Evolutionary conservation across 2,888 invertebrate species (phyloP).

Genomic region (Yponomeuta sedellus): DNA sequence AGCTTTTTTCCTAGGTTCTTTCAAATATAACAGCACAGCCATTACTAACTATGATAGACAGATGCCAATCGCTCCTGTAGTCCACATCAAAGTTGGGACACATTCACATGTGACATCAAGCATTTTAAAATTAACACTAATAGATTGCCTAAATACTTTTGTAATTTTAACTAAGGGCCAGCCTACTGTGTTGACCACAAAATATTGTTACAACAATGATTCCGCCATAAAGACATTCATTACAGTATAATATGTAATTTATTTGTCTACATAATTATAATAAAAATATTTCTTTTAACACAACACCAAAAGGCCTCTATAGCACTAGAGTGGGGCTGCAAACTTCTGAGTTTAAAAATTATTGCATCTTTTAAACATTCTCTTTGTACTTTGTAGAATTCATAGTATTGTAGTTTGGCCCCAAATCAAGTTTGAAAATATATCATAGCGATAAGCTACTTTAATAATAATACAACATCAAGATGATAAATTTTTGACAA

Average conservation of each 20-base stretch:
- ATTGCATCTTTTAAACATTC: neutral
- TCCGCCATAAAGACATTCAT: slow-evolving; percentile 22
- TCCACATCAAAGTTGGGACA: slow-evolving; percentile 24
- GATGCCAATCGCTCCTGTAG: slow-evolving; percentile 36
- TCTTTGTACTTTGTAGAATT: slow-evolving; percentile 3
- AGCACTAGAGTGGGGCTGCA: slow-evolving; percentile 30
- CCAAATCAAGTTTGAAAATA: slow-evolving; percentile 11
- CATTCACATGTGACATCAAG: slow-evolving; percentile 25
- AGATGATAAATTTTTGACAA: slow-evolving; percentile 41
- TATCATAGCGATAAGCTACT: slow-evolving; percentile 27
- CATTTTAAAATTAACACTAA: slow-evolving; percentile 34
- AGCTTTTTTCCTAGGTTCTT: slow-evolving; percentile 5
- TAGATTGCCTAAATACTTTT: slow-evolving; percentile 48
- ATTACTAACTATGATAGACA: slow-evolving; percentile 49
- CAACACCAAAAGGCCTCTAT: slow-evolving; percentile 40
- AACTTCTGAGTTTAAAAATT: slow-evolving; percentile 18
- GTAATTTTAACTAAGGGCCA: slow-evolving; percentile 31
- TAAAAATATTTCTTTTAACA: slow-evolving; percentile 37
- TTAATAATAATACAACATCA: slow-evolving; percentile 52
- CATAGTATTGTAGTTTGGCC: slow-evolving; percentile 12
- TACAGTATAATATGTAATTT: slow-evolving; percentile 27
- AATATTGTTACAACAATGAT: slow-evolving; percentile 5
- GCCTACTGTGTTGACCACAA: slow-evolving; percentile 5
- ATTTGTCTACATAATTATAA: slow-evolving; percentile 28
- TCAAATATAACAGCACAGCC: slow-evolving; percentile 53